Base-by-base conservation (phyloP, 2,888 invertebrate species). In the Minunthozetes semirufus region DNA sequence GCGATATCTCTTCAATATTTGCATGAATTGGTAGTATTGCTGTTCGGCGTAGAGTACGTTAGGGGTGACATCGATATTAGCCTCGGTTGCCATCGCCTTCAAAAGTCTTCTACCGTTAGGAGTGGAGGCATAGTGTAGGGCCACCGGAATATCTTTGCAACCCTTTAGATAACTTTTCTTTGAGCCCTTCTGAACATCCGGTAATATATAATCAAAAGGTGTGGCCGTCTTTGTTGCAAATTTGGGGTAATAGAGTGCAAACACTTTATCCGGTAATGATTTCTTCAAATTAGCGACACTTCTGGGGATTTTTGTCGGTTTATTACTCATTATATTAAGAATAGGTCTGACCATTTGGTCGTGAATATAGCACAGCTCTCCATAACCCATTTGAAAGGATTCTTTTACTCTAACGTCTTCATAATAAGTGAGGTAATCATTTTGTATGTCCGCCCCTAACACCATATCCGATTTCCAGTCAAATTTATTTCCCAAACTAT, bases 301-400 rank as follows among this genome's bases (percentile, higher is more conserved):
- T 25, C 9, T 63, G 11, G 63, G 63, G 5, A 63, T 3, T 29
- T 27, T 33, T 63, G 63, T 29, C n/a, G 13, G 27, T 15, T 17
- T 63, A 9, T 29, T 27, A 13, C n/a, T 1, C 5, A 63, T 63
- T 5, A 63, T 63, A 15, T 63, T 17, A n/a, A 33, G 29, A 13
- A 63, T 63, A 29, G 63, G 63, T 63, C 25, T 27, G 33, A 63
- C 25, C n/a, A 63, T 4, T 17, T 63, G 63, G 63, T 63, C 63
- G 33, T 63, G 63, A 63, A 63, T 63, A 63, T 63, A 63, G 25
- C 63, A 63, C 33, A 63, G 27, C 6, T 63, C 63, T 9, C 63
- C 63, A 63, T 11, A 63, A 2, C 63, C 63, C 3, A 63, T 13
- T n/a, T 63, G 63, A 63, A 63, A 63, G 5, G 33, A 6, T n/a